A percentile compares a stretch with the other conserved stretches of the same genome.
phyloP scores from a whole-genome alignment of 2,113 vertebrate genomes.

The Hyla sarda region DNA sequence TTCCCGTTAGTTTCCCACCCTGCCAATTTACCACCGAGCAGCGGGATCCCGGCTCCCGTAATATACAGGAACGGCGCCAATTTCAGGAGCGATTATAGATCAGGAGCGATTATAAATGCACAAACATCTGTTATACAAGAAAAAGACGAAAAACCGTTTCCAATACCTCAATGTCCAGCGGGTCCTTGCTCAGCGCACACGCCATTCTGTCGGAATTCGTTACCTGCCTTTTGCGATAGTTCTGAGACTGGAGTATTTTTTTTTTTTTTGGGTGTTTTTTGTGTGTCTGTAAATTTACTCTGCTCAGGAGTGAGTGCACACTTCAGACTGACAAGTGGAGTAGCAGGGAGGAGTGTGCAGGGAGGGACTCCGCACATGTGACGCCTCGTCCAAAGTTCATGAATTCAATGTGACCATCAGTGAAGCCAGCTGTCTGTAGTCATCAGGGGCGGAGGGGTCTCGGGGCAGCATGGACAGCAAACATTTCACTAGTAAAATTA shows the following conservation, averaged over 20 bases:
- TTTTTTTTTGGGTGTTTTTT: not conserved
- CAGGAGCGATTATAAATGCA: conserved; percentile 50
- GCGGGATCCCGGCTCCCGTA: conserved; percentile 55
- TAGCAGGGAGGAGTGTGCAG: not conserved
- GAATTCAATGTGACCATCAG: not conserved
- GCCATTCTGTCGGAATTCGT: conserved; percentile 68
- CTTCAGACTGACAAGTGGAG: not conserved
- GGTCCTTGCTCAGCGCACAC: conserved; percentile 78
- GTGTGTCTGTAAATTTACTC: not conserved
- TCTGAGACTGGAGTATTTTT: not conserved
- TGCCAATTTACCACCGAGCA: conserved; percentile 55
- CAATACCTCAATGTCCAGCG: conserved; percentile 84
- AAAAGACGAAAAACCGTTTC: conserved; percentile 50
- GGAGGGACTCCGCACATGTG: not conserved
- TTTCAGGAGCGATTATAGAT: conserved; percentile 44
- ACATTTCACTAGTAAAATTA: no score
- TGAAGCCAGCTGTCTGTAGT: no score
- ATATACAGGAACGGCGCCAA: conserved; percentile 46
- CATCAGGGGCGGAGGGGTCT: no score
- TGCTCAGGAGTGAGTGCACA: not conserved
- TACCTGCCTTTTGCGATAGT: not conserved
- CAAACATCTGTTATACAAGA: conserved; percentile 55
- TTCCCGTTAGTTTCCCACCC: conserved; percentile 54
- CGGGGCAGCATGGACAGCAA: no score
- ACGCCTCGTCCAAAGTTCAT: conserved; percentile 7